phyloP scores from a whole-genome alignment of 2,113 vertebrate genomes.

The Taxidea taxus region DNA sequence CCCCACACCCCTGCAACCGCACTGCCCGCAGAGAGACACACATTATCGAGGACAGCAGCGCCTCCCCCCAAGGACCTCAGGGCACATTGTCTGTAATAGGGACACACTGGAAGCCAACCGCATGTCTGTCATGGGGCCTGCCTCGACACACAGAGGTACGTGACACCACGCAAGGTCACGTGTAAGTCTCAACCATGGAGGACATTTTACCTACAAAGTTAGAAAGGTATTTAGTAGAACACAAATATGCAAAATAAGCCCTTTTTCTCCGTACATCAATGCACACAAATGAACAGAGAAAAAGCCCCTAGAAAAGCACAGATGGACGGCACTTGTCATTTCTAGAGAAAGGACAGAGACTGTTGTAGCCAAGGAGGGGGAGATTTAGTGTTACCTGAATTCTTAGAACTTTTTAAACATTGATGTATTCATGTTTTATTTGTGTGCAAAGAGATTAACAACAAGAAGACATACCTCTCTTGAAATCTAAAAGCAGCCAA shows the following conservation, averaged over 20 bases:
- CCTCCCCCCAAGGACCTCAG: no score
- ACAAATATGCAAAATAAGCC: neutral
- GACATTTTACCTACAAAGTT: neutral
- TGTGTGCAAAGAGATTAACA: neutral
- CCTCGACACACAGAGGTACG: neutral
- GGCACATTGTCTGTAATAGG: neutral
- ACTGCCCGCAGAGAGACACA: neutral
- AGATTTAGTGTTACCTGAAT: neutral
- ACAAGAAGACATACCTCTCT: neutral
- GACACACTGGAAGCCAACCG: neutral
- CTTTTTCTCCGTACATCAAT: neutral
- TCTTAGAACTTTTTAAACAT: neutral
- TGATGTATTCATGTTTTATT: neutral
- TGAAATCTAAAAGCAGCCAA: neutral
- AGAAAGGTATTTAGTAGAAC: neutral
- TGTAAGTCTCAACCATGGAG: neutral
- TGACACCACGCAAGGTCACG: no score
- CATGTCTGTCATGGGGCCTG: rapidly evolving
- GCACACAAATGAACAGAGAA: neutral
- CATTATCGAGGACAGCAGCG: rapidly evolving
- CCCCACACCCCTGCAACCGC: neutral
- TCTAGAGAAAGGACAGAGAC: neutral
- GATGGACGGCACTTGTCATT: neutral
- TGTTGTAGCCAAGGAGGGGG: neutral
- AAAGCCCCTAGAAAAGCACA: neutral